phyloP scores from a whole-genome alignment of 2,113 vertebrate species.

The Rissa tridactyla region DNA sequence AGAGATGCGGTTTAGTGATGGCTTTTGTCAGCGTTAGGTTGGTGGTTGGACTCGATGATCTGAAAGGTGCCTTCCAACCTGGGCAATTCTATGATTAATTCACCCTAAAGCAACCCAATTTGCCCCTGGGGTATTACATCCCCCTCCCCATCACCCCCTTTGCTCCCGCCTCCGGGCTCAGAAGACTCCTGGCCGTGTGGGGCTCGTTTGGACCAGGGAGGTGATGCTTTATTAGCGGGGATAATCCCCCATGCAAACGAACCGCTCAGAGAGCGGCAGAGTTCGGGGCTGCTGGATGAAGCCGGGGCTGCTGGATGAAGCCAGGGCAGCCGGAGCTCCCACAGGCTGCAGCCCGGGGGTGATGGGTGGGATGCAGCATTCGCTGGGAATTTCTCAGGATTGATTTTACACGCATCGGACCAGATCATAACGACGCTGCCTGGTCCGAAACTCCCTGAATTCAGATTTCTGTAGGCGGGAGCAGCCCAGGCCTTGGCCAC shows the following conservation, averaged over 20 bases:
- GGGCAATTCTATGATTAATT: not conserved
- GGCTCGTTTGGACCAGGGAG: not conserved
- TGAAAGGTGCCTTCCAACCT: too few species aligned
- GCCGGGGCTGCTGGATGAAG: not conserved
- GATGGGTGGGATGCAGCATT: accelerated
- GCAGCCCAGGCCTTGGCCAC: not conserved
- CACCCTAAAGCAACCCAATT: not conserved
- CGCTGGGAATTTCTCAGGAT: accelerated
- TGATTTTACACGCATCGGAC: not conserved
- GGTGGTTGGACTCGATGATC: too few species aligned
- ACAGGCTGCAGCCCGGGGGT: not conserved
- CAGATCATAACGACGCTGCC: accelerated
- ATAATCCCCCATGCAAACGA: not conserved
- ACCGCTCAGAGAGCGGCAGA: not conserved
- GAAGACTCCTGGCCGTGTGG: not conserved
- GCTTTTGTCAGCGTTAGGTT: too few species aligned
- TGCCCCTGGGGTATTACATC: not conserved
- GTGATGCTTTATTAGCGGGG: not conserved
- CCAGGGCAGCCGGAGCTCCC: accelerated
- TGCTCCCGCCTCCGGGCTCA: not conserved
- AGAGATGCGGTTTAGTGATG: too few species aligned
- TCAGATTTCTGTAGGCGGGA: not conserved
- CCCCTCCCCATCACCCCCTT: not conserved
- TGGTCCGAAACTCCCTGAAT: not conserved
- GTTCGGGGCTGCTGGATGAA: not conserved